Evolutionary conservation across 2,888 invertebrate genomes (phyloP), one percentile per base, ranked within the genome.

Genomic region (Tachina grossa): DNA sequence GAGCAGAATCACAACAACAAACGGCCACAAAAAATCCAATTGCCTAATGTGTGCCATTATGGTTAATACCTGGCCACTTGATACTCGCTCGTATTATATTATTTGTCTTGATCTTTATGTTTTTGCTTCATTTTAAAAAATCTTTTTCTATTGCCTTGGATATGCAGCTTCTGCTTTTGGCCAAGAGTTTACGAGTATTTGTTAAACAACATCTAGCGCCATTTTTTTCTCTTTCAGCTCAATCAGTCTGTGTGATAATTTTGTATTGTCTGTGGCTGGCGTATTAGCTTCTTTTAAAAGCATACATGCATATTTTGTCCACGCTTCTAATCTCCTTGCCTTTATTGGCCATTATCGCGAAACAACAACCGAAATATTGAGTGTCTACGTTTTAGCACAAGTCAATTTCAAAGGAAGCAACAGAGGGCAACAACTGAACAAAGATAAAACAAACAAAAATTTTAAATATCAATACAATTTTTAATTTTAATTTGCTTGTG

Each of bases 141-240:
- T 77, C 65, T 78, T 39, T 63, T 75, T 31, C 75, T 66, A 61
- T 71, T 80, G 80, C 77, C 22, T 13, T 45, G 49, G 57, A 80
- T n/a, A n/a, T 51, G 51, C 66, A 74, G 74, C 74, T 74, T 68
- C 74, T 75, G 39, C 65, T 31, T 76, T 69, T 72, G 75, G 71
- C 68, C 71, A 74, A 59, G 61, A 81, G 80, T 84, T 74, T 77
- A n/a, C n/a, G n/a, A n/a, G n/a, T n/a, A 77, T 86, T 84, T 82
- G 86, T 81, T 78, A 76, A 88, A 87, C 83, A 88, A 83, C 87
- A 72, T 89, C 89, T 89, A 91, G 90, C 90, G 90, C 90, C 90
- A 91, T 91, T 91, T 87, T 83, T 83, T 90, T 39, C 88, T 89
- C 86, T 88, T 88, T 88, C 88, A 88, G 63, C 59, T 79, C 68